phyloP scores from a whole-genome alignment of 2,797 vertebrate species.

The Eidolon dupreanum region DNA sequence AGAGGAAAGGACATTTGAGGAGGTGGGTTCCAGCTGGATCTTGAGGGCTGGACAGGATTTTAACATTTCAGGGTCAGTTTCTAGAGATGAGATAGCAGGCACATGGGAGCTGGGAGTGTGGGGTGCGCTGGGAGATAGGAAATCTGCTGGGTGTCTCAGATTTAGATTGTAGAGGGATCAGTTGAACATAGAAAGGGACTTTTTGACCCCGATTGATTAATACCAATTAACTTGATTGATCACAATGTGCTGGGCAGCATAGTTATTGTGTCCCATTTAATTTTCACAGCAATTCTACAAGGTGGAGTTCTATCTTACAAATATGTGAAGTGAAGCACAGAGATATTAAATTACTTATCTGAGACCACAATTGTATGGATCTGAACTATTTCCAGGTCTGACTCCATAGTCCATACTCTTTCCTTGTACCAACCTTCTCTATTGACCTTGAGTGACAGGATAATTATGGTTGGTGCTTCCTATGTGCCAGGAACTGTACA shows the following conservation, averaged over 20 bases:
- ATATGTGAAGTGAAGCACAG: not conserved
- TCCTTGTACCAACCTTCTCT: not conserved
- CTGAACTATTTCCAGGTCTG: not conserved
- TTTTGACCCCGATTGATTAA: not conserved
- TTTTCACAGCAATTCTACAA: not conserved
- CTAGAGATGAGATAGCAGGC: not conserved
- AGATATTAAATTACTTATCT: not conserved
- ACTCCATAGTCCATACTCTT: not conserved
- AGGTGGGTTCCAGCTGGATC: not conserved
- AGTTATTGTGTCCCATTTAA: not conserved
- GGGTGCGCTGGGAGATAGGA: not conserved
- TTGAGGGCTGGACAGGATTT: conserved; percentile 11
- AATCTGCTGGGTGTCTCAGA: not conserved
- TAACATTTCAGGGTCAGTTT: not conserved
- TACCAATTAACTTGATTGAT: not conserved
- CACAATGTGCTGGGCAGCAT: not conserved
- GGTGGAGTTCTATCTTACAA: not conserved
- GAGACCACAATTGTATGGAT: not conserved
- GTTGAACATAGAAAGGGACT: not conserved
- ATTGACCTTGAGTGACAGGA: not conserved
- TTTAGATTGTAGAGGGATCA: not conserved
- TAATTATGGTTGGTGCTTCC: not conserved
- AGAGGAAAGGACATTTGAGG: not conserved
- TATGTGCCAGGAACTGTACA: not conserved
- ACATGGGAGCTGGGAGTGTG: too few relatives aligned